These are phyloP conservation scores for Pangasianodon hypophthalmus DNA, from an alignment of 2,113 vertebrate genomes.

Conservation along the genomic window DNA sequence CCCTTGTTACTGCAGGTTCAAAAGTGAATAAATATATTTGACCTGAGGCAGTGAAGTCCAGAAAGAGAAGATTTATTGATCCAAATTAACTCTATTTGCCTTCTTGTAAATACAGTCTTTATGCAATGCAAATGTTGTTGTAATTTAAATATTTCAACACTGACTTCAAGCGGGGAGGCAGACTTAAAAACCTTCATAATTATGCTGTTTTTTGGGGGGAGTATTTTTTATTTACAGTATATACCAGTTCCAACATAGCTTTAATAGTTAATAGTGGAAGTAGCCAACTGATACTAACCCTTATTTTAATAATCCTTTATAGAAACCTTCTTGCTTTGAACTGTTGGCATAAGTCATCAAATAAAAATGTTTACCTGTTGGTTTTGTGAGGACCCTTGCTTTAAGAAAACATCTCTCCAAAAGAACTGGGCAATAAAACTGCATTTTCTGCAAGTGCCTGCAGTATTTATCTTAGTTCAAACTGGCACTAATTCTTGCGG, in stretches of 20 bases:
- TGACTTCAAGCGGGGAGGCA: background rate
- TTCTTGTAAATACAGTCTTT: background rate
- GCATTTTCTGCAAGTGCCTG: slow-evolving; percentile 61
- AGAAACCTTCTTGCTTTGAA: slow-evolving; percentile 66
- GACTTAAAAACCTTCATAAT: background rate
- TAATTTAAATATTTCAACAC: background rate
- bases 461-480: slow-evolving; percentile 64
- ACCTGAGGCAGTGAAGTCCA: background rate
- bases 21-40: background rate
- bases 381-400: slow-evolving; percentile 55
- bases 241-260: background rate
- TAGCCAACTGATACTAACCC: slow-evolving; percentile 22
- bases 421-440: slow-evolving; percentile 59
- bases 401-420: slow-evolving; percentile 63
- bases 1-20: background rate
- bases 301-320: slow-evolving; percentile 43
- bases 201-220: slow-evolving; percentile 47
- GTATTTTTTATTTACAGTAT: slow-evolving; percentile 5
- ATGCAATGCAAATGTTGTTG: background rate
- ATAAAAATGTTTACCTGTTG: slow-evolving; percentile 39
- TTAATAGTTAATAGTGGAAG: slow-evolving; percentile 56
- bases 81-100: background rate
- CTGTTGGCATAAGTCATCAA: slow-evolving; percentile 47
- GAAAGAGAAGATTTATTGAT: background rate
- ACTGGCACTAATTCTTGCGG: slow-evolving; percentile 51